Evolutionary conservation across 2,888 invertebrate genomes (phyloP).

Genomic region (Drosophila borborema): DNA sequence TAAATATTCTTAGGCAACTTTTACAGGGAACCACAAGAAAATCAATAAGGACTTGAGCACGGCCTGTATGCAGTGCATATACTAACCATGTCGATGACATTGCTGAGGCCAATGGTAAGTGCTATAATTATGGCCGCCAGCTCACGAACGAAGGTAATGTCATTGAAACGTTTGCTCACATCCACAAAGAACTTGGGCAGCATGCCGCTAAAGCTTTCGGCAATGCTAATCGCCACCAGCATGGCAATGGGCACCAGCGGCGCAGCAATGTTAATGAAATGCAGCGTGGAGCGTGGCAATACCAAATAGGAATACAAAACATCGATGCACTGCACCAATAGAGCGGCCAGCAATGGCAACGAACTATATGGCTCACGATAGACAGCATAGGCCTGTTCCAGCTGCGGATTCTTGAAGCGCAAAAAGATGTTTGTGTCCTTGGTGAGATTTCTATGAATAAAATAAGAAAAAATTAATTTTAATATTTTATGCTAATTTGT

Average conservation of each 20-base stretch:
- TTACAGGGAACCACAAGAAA: constrained; percentile 7
- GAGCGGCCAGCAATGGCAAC: constrained; percentile 88
- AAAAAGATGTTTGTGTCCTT: constrained; percentile 89
- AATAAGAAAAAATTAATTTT: not conserved
- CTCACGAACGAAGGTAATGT: constrained; percentile 87
- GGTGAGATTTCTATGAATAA: constrained; percentile 85
- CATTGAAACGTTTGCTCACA: constrained; percentile 87
- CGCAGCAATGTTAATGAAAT: constrained; percentile 82
- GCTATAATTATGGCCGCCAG: constrained; percentile 87
- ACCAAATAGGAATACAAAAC: constrained; percentile 86
- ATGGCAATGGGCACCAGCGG: constrained; percentile 82
- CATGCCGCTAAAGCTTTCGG: constrained; percentile 84
- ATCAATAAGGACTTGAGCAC: constrained; percentile 34
- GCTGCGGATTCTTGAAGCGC: constrained; percentile 88
- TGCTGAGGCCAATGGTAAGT: constrained; percentile 87
- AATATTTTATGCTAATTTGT: not conserved
- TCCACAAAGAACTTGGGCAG: constrained; percentile 86
- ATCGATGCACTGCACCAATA: constrained; percentile 87
- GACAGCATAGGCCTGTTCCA: constrained; percentile 89
- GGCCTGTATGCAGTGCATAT: not conserved
- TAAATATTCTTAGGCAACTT: not conserved
- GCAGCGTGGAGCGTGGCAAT: constrained; percentile 85
- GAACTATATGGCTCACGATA: constrained; percentile 89
- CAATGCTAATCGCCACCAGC: constrained; percentile 84
- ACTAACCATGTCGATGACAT: constrained; percentile 88